Base-by-base conservation (phyloP, 2,113 vertebrate species). In the Melanotaenia duboulayi region DNA sequence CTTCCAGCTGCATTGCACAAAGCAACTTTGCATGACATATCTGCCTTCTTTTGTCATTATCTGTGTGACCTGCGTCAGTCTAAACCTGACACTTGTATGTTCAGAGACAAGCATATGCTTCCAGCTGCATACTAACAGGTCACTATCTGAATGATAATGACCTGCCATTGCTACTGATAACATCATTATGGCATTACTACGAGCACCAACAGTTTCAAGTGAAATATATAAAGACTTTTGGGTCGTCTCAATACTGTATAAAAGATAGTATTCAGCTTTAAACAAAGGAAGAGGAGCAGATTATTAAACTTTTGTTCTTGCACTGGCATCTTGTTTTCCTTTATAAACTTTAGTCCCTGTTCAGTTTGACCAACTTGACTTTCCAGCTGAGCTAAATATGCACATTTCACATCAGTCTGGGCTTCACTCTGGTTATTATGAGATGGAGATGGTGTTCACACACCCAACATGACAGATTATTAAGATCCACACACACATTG, bases 331-430 rank as follows among this genome's bases (percentile, higher is more conserved):
- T 16, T 44, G 44, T 48, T 25, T 51, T 3, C 11, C 6, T 4
- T 13, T 40, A 6, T 25, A 19, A 56, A 4, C 11, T 35, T 35
- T 9, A 35, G 28, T 0, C 25, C 13, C 13, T 28, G 3, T 24
- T 54, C 0, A 51, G 37, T 65, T 17, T 11, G 6, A 57, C 28
- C 51, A 50, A 13, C 46, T 37, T 40, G 7, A n/a, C 37, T 62
- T 20, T 54, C 17, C 23, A 12, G 20, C 61, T 50, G 39, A 60
- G n/a, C 24, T 60, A 60, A 59, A 62, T 39, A 62, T 17, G 14
- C 60, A 70, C 52, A 46, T 42, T 59, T 65, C 60, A 48, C 72
- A 82, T 87, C 78, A 82, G 52, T 76, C 73, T 78, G 49, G 63
- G 32, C 57, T 61, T 68, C 74, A 23, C 22, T 79, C 78, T 73